phyloP scores from a whole-genome alignment of 2,888 invertebrate genomes.

The Tetropium fuscum region DNA sequence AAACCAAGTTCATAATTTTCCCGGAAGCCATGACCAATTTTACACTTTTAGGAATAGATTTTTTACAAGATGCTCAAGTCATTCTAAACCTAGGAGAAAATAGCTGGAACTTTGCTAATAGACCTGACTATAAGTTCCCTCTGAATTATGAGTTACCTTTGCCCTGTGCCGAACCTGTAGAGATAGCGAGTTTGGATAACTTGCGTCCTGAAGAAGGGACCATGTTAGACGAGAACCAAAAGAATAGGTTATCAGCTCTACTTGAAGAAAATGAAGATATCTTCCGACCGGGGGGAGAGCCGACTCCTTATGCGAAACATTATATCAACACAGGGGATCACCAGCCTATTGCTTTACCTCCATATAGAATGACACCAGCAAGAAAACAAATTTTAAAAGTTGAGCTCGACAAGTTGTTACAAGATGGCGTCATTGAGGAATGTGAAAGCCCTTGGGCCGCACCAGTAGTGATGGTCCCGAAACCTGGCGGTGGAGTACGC shows the following conservation, averaged over 20 bases:
- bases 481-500: slow-evolving; percentile 24
- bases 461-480: slow-evolving; percentile 38
- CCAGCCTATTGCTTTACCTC: slow-evolving; percentile 21
- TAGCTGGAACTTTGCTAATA: not conserved
- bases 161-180: too few species aligned
- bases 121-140: too few species aligned
- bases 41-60: not conserved
- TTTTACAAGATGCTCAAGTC: not conserved
- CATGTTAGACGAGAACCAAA: too few species aligned
- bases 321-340: slow-evolving; percentile 24
- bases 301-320: slow-evolving; percentile 21
- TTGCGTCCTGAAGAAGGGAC: too few species aligned
- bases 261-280: not conserved
- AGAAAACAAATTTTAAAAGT: not conserved
- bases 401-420: slow-evolving; percentile 19
- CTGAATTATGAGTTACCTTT: too few species aligned
- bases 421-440: slow-evolving; percentile 18
- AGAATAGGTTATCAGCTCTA: not conserved
- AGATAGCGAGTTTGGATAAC: too few species aligned
- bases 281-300: not conserved
- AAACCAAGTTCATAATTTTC: not conserved
- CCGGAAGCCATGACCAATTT: not conserved
- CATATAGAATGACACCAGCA: slow-evolving; percentile 17
- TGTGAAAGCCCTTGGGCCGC: slow-evolving; percentile 20
- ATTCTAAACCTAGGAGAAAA: not conserved